Conservation (phyloP, 2,797 vertebrate species). For the Melanitta fusca region DNA sequence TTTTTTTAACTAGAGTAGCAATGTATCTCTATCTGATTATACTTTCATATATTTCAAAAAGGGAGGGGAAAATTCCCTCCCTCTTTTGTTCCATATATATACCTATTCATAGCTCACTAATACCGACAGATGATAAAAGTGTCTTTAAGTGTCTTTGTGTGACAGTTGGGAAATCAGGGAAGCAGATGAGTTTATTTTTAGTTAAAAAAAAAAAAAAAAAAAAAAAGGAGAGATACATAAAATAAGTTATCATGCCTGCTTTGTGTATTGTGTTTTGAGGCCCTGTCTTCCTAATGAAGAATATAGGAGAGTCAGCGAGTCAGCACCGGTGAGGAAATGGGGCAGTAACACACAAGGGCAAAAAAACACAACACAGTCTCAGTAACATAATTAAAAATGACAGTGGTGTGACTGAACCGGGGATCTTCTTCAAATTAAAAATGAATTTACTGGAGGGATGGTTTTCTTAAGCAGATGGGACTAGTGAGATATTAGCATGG, state of each 20-base stretch:
- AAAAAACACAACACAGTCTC: neutral
- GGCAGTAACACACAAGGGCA: neutral
- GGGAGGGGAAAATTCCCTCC: neutral
- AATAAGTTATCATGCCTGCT: neutral
- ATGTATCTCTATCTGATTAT: neutral
- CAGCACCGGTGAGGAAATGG: neutral
- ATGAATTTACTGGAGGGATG: conserved; percentile 7
- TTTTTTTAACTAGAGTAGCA: neutral
- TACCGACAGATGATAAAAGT: neutral
- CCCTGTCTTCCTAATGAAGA: neutral
- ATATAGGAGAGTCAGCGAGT: neutral
- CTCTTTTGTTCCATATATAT: neutral
- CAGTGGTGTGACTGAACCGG: conserved; percentile 16
- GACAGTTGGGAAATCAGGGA: neutral
- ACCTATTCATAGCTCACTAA: conserved; percentile 1
- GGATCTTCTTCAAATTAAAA: conserved; percentile 44
- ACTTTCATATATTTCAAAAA: neutral
- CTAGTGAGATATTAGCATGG: neutral
- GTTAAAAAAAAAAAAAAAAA: neutral
- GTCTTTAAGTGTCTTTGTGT: neutral
- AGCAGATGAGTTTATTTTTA: neutral
- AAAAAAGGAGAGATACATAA: neutral
- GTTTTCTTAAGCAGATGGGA: conserved; percentile 30
- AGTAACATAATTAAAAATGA: conserved; percentile 45
- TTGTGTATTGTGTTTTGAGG: neutral